Evolutionary conservation across 2,888 invertebrate species (phyloP).

Genomic region (Sinohyriopsis cumingii): DNA sequence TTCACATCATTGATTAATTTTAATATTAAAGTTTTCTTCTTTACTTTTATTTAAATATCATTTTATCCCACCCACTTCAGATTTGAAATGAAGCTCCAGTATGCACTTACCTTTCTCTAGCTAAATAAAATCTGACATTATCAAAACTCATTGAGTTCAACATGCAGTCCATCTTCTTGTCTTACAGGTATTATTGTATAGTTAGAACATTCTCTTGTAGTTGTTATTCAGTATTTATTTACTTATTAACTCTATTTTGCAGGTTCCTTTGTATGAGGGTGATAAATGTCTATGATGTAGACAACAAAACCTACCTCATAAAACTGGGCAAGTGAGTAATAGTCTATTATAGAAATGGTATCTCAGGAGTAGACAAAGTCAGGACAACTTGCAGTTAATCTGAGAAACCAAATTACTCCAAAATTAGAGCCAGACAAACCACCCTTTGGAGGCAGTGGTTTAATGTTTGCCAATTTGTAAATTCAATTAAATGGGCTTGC

Average conservation of each 20-base stretch:
- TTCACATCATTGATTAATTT: too few relatives aligned
- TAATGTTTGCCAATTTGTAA: too few relatives aligned
- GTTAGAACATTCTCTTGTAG: background rate
- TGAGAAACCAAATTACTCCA: too few relatives aligned
- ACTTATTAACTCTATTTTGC: constrained; percentile 21
- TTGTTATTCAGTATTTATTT: too few relatives aligned
- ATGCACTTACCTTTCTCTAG: background rate
- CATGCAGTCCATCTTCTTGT: background rate
- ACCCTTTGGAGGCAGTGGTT: too few relatives aligned
- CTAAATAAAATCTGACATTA: background rate
- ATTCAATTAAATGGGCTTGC: too few relatives aligned
- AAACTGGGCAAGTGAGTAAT: constrained; percentile 74
- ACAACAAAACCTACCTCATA: constrained; percentile 95
- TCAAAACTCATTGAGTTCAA: background rate
- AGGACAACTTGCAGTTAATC: too few relatives aligned
- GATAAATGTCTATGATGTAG: constrained; percentile 97
- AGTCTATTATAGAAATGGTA: background rate
- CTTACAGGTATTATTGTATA: background rate
- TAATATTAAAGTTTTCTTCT: too few relatives aligned
- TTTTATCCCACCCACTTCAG: too few relatives aligned
- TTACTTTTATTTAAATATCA: too few relatives aligned
- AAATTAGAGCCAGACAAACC: too few relatives aligned
- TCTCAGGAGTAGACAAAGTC: background rate
- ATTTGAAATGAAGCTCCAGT: background rate
- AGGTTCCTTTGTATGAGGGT: constrained; percentile 90